Base-by-base conservation (phyloP, 30 jellyfish, hydroid and myxozoan genomes). In the Sanderia malayensis region DNA sequence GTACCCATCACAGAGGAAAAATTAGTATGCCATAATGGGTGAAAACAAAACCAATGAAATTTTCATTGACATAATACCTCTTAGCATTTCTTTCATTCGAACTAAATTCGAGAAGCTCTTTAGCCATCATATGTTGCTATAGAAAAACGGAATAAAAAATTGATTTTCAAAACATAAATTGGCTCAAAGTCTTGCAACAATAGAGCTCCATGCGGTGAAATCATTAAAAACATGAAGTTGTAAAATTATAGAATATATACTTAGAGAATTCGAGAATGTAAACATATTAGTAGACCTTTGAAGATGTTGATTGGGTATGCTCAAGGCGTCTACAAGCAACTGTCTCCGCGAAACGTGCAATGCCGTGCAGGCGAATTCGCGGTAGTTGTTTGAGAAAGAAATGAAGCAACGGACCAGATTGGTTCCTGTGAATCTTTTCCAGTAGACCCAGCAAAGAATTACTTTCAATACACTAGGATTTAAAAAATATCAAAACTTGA, bases 271-370 rank as follows among this genome's bases (percentile, higher is more conserved):
- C n/a, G n/a, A n/a, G n/a, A n/a, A n/a, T n/a, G n/a, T n/a, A n/a
- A 37, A 4, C 13, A 37, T 37, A 37, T 4, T 37, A 37, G 6
- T 86, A 21, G 32, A 86, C 96, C 22, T 76, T 66, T 1, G 77
- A 90, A 3, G 92, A 73, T 24, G 71, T 49, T 7, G 81, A 78
- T 66, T 70, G 87, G 52, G 77, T 31, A 37, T 69, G 58, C 32
- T 86, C 92, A 49, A 86, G 21, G 61, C 96, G 52, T 69, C 74
- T 68, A 29, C 96, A 86, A 4, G 96, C 82, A 19, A 86, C 46
- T 33, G 96, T 86, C 37, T 86, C 96, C 0, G 92, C 92, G 44
- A 55, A 49, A 19, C 96, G 87, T n/a, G 96, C 92, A 23, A 86
- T 33, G 28, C 96, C 96, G 44, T 86, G 58, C 4, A 79, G 46